Evolutionary conservation across 2,888 invertebrate species (phyloP).

Genomic region (Phalera bucephala): DNA sequence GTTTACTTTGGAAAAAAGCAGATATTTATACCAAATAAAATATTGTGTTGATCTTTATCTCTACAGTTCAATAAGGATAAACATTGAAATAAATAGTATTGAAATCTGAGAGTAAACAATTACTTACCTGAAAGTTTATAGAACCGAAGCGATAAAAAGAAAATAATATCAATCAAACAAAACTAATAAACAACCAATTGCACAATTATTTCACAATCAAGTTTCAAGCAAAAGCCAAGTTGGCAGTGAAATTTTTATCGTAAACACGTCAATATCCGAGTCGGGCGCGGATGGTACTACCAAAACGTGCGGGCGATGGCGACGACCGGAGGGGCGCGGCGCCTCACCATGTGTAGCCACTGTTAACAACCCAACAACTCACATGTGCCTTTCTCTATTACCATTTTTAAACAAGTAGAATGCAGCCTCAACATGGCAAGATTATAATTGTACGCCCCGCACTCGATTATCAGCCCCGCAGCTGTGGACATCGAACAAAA

Average conservation of each 20-base stretch:
- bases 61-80: no score
- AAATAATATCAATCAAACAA: constrained; percentile 12
- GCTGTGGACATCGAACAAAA: constrained; percentile 51
- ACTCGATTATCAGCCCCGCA: constrained; percentile 55
- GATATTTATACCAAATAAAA: no score
- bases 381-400: constrained; percentile 52
- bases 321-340: constrained; percentile 59
- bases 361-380: constrained; percentile 48
- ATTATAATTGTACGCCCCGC: constrained; percentile 50
- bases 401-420: constrained; percentile 32
- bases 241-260: constrained; percentile 22
- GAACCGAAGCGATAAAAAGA: constrained; percentile 38
- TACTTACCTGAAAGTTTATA: constrained; percentile 46
- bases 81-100: no score
- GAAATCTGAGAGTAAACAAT: no score
- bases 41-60: no score
- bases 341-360: constrained; percentile 54
- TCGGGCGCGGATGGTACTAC: constrained; percentile 64
- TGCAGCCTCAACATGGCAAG: constrained; percentile 48
- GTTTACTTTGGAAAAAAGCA: no score
- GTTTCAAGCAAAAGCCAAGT: constrained; percentile 27
- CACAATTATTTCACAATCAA: constrained; percentile 27
- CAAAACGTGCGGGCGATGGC: constrained; percentile 47
- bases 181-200: constrained; percentile 22
- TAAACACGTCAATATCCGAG: constrained; percentile 56